Conservation (phyloP, 2,888 invertebrate genomes). For the Penaeus monodon region DNA sequence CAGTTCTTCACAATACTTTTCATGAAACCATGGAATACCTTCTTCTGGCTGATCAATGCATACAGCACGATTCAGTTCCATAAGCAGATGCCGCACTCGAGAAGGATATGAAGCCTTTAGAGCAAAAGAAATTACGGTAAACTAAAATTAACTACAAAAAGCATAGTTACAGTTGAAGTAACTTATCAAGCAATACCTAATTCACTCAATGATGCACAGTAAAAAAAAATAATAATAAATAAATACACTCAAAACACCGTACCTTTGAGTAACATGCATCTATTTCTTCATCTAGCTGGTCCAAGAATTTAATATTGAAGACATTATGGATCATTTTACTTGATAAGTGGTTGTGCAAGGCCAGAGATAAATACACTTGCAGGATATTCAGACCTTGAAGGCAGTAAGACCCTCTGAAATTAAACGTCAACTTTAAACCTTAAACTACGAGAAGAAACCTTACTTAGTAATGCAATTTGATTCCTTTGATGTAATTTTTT, state of each 20-base stretch:
- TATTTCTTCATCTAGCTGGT: constrained; percentile 75
- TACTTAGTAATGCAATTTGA: neutral
- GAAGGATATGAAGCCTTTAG: constrained; percentile 73
- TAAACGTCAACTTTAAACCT: neutral
- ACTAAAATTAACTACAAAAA: neutral
- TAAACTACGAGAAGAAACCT: neutral
- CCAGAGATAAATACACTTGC: constrained; percentile 73
- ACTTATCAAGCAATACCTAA: neutral
- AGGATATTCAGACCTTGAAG: constrained; percentile 74
- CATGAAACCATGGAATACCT: constrained; percentile 79
- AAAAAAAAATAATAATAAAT: neutral
- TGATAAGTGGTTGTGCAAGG: constrained; percentile 74
- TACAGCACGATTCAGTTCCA: constrained; percentile 77
- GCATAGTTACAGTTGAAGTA: neutral
- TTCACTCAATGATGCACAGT: neutral
- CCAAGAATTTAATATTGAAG: constrained; percentile 76
- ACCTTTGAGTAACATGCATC: constrained; percentile 74
- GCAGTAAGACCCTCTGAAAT: constrained; percentile 74
- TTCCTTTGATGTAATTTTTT: too few relatives aligned
- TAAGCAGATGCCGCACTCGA: constrained; percentile 74
- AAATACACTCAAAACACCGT: constrained; percentile 49
- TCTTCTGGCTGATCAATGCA: constrained; percentile 77
- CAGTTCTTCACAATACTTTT: constrained; percentile 73
- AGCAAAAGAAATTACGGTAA: constrained; percentile 51
- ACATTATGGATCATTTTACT: constrained; percentile 73